phyloP scores from a whole-genome alignment of 2,888 invertebrate genomes.

The Ypsolopha sequella region DNA sequence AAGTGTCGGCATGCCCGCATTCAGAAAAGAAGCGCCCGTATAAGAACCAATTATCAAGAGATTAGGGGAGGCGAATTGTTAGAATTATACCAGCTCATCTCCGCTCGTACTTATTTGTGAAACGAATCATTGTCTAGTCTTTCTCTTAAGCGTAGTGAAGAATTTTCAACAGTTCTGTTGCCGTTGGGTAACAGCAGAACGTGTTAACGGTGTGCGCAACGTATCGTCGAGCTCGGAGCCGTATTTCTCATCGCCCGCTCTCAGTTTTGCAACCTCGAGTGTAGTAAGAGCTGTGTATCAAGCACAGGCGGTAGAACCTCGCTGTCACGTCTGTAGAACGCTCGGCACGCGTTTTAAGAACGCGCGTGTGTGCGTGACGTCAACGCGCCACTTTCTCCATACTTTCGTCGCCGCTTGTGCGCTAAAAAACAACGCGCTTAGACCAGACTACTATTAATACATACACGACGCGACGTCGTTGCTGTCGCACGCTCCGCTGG shows the following conservation, averaged over 20 bases:
- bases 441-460: constrained; percentile 54
- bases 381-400: constrained; percentile 68
- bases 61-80: constrained; percentile 26
- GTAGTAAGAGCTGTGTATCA: constrained; percentile 49
- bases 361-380: constrained; percentile 66
- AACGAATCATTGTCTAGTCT: no score
- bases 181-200: constrained; percentile 61
- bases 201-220: constrained; percentile 57
- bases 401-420: constrained; percentile 65
- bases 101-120: background rate
- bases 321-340: constrained; percentile 7
- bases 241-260: constrained; percentile 52
- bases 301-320: constrained; percentile 14
- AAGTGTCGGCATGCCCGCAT: constrained; percentile 45
- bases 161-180: constrained; percentile 7
- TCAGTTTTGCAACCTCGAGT: constrained; percentile 48
- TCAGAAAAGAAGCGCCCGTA: constrained; percentile 39
- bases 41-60: constrained; percentile 37
- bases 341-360: constrained; percentile 32
- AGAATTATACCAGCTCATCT: background rate
- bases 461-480: constrained; percentile 35
- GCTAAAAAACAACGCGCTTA: constrained; percentile 63
- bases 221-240: constrained; percentile 43
- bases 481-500: constrained; percentile 47
- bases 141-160: background rate